Conservation (phyloP, 2,113 vertebrate species). For the Solenodon paradoxus region DNA sequence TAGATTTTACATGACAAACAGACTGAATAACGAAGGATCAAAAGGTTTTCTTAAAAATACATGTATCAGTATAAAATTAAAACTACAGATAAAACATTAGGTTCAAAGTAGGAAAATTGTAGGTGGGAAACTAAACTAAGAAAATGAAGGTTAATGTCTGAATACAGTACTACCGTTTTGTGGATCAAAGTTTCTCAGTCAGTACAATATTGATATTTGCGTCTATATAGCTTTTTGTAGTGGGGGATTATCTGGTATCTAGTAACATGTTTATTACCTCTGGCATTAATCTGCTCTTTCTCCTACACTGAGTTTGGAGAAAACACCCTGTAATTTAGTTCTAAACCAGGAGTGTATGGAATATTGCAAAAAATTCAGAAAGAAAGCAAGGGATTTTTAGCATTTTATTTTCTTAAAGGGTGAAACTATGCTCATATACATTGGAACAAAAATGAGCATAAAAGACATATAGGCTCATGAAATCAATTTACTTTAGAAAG, state of each 20-base stretch:
- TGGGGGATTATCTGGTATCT: background rate
- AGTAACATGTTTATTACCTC: background rate
- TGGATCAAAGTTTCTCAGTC: background rate
- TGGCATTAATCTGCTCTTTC: background rate
- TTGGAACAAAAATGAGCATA: background rate
- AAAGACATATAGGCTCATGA: background rate
- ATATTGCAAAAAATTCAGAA: background rate
- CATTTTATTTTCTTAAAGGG: background rate
- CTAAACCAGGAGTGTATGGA: background rate
- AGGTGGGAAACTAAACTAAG: background rate
- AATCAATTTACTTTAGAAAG: background rate
- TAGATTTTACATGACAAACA: background rate
- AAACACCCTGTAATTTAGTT: background rate
- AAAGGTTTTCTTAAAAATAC: background rate
- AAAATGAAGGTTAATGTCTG: background rate
- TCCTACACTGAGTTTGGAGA: background rate
- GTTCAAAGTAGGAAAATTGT: background rate
- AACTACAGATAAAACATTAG: background rate
- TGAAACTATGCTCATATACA: background rate
- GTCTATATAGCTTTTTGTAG: background rate
- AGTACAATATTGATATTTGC: background rate
- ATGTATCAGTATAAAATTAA: background rate
- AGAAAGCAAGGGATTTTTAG: background rate
- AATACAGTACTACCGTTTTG: background rate
- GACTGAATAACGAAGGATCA: background rate